Percentiles rank a stretch among this genome's conserved stretches.
Conservation (phyloP, 2,888 invertebrate species). For the Philopedon plagiatum region DNA sequence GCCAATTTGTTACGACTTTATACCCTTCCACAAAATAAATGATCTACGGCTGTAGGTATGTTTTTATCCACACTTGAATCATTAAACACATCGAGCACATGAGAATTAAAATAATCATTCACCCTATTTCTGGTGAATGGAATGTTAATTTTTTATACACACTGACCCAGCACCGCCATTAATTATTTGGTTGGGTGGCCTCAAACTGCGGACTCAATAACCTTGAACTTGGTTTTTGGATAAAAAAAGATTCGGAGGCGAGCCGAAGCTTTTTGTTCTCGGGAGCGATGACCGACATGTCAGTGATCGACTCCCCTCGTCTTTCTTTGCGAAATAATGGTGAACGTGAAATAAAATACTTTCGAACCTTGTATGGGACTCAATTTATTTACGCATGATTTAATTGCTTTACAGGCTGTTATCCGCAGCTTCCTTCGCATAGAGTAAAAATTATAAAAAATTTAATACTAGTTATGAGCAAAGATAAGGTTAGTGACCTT, state of each 20-base stretch:
- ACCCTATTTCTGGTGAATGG: slow-evolving; percentile 4
- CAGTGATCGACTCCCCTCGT: not conserved
- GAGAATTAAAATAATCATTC: not conserved
- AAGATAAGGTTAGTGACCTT: too few relatives aligned
- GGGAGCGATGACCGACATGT: slow-evolving; percentile 8
- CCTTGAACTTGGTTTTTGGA: slow-evolving; percentile 15
- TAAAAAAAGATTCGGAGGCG: slow-evolving; percentile 14
- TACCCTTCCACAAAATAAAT: too few relatives aligned
- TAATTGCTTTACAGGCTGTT: not conserved
- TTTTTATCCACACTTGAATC: too few relatives aligned
- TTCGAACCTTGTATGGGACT: not conserved
- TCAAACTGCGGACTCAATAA: not conserved
- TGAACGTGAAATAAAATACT: not conserved
- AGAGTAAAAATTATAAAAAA: too few relatives aligned
- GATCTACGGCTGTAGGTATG: too few relatives aligned
- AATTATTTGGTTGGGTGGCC: slow-evolving; percentile 13
- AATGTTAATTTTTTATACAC: slow-evolving; percentile 3
- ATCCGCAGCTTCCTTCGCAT: too few relatives aligned
- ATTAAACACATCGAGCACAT: not conserved
- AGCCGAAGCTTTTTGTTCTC: not conserved
- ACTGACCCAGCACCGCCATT: not conserved
- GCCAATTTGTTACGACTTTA: too few relatives aligned
- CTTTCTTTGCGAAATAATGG: not conserved
- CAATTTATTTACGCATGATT: not conserved
- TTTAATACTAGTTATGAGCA: too few relatives aligned